These are phyloP conservation scores for Pemphigus obesinymphae DNA, from an alignment of 1,140 invertebrate species.

Conservation along the genomic window DNA sequence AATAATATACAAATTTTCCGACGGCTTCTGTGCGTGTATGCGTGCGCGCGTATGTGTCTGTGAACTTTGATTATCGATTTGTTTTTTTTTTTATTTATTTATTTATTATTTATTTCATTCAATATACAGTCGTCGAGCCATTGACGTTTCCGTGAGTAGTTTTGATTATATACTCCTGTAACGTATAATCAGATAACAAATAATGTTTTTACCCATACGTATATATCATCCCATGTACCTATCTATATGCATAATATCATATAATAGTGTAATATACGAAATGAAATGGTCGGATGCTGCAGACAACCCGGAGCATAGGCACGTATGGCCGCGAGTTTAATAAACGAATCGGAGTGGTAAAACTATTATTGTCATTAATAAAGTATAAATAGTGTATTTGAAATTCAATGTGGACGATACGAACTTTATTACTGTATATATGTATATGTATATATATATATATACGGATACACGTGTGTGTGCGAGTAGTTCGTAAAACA, in stretches of 20 bases:
- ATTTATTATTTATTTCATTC: background rate
- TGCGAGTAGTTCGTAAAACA: conserved; percentile 1
- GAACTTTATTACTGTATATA: background rate
- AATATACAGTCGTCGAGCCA: background rate
- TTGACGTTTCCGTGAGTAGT: background rate
- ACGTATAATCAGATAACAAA: conserved; percentile 17
- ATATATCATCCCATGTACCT: background rate
- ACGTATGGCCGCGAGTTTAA: background rate
- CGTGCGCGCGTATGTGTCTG: background rate
- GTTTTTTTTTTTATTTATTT: background rate
- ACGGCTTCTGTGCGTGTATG: conserved; percentile 17
- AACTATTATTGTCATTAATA: conserved; percentile 16
- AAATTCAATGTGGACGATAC: background rate
- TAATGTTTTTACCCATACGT: background rate
- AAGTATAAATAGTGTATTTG: background rate
- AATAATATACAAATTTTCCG: conserved; percentile 19
- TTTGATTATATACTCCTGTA: background rate
- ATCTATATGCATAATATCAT: background rate
- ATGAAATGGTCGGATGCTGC: background rate
- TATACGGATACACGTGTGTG: background rate
- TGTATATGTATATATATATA: too few relatives aligned
- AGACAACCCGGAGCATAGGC: background rate
- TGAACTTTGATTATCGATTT: background rate
- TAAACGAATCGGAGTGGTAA: background rate
- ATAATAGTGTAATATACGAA: background rate